Evolutionary conservation across 2,113 vertebrate species (phyloP), one percentile per base, ranked within the genome.

Genomic region (Rhinoderma darwinii): DNA sequence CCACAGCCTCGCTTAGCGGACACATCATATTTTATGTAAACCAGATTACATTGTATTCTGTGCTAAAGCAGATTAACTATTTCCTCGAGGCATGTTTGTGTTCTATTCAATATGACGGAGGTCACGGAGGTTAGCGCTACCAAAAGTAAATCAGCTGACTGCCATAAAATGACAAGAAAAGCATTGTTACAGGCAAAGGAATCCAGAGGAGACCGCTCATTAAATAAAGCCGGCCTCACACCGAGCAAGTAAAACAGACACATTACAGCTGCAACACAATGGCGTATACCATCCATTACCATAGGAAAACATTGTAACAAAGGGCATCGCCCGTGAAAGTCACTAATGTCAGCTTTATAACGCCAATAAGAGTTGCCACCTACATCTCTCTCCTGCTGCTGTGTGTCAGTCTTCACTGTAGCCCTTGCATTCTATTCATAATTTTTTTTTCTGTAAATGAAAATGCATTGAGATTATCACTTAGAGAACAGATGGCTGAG

Each of bases 111-210:
- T 30, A 0, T 37, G 68, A 88, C 37, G 11, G 80, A 82, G 90
- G 47, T n/a, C 85, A 18, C 5, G 88, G 50, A 75, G 78, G 37
- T 77, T 87, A 84, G 63, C 77, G 88, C 85, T 35, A 88, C 11
- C 76, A 14, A 2, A 2, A 35, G 54, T 35, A 89, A 90, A 84
- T 18, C 0, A 18, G 41, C 47, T 81, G 75, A 89, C 59, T 18
- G 5, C 74, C 82, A 61, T 37, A 88, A n/a, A 89, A 22, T 70
- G 35, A 82, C 35, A 91, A 86, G 84, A 73, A 81, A 74, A 56
- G 51, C 30, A 50, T 25, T 10, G 15, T 50, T 77, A 22, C 88
- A 81, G 2, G 61, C 82, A 86, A 15, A 75, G 37, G 18, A 61
- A 56, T 73, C 82, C 47, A 47, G 27, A 63, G 41, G 63, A 68